These are phyloP conservation scores for Platalea minor DNA, from an alignment of 2,797 vertebrate species.

Conservation along the genomic window DNA sequence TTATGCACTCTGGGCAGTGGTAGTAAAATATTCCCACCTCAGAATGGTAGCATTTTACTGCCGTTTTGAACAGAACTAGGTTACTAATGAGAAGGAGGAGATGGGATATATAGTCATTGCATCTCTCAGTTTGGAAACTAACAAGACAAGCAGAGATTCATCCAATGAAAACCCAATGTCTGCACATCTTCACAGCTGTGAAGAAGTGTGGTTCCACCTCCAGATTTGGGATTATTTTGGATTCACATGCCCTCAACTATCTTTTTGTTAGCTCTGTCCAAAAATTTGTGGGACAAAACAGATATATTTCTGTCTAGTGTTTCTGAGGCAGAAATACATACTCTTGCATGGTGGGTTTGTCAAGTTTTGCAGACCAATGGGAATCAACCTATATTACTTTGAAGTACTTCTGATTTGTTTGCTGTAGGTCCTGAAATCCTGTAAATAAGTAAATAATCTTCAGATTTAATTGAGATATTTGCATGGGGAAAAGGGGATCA, in stretches of 20 bases:
- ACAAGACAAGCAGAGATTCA: not conserved
- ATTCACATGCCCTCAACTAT: not conserved
- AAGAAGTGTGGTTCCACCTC: not conserved
- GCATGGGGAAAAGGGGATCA: not conserved
- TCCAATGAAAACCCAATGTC: not conserved
- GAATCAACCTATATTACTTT: not conserved
- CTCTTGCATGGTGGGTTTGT: not conserved
- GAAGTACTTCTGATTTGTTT: not conserved
- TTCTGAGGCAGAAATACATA: not conserved
- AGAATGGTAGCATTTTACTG: not conserved
- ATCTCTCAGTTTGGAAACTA: not conserved
- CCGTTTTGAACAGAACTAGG: not conserved
- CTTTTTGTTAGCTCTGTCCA: not conserved
- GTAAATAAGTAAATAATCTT: not conserved
- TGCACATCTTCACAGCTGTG: not conserved
- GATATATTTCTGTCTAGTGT: not conserved
- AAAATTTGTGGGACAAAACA: not conserved
- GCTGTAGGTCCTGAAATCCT: not conserved
- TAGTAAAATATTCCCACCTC: not conserved
- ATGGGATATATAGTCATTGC: not conserved
- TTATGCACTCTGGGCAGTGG: not conserved
- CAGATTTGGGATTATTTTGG: not conserved
- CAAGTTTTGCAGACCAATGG: not conserved
- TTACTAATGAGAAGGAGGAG: not conserved
- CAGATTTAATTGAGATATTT: not conserved